Evolutionary conservation across 64 coral and sea anemone species (phyloP).

Genomic region (Montipora capricornis): DNA sequence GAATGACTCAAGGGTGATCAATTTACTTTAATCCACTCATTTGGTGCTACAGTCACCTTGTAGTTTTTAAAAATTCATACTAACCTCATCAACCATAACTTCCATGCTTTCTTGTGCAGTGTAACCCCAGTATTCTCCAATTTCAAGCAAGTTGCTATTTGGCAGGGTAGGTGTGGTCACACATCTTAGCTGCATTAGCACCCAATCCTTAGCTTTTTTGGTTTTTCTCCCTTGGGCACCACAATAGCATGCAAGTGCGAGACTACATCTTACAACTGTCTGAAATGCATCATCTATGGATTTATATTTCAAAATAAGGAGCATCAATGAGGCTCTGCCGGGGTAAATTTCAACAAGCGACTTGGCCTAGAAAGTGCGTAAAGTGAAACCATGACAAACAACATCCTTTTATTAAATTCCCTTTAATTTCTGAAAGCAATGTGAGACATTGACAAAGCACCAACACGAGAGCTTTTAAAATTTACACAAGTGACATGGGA

Average conservation of each 20-base stretch:
- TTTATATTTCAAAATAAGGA: not conserved
- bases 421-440: no score
- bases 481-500: no score
- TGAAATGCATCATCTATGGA: slow-evolving; percentile 23
- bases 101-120: slow-evolving; percentile 29
- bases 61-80: not conserved
- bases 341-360: no score
- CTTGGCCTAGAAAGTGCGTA: no score
- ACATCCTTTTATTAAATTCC: no score
- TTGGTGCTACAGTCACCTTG: no score
- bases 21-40: no score
- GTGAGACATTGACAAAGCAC: no score
- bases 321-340: not conserved
- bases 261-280: slow-evolving; percentile 30
- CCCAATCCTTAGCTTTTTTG: slow-evolving; percentile 22
- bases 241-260: slow-evolving; percentile 7
- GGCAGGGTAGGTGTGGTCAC: not conserved
- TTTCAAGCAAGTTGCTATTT: slow-evolving; percentile 9
- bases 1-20: no score
- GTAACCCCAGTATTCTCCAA: slow-evolving; percentile 55
- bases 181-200: slow-evolving; percentile 8
- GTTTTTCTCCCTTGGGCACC: not conserved
- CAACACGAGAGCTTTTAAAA: no score
- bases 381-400: no score
- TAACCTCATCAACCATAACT: slow-evolving; percentile 26